phyloP scores from a whole-genome alignment of 2,113 vertebrate genomes.

The Mesoclemmys tuberculata region DNA sequence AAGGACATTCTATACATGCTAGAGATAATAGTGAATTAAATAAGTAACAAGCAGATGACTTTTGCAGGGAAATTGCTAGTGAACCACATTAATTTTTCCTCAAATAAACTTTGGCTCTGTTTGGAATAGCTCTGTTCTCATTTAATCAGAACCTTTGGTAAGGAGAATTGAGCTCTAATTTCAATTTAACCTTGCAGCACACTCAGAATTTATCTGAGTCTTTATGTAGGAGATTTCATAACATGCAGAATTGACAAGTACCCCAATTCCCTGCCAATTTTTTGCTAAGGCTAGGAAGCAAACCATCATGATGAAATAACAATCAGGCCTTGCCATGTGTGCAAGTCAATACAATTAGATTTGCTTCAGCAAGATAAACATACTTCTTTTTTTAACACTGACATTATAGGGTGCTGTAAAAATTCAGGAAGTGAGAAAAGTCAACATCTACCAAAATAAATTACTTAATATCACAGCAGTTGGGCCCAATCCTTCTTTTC shows the following conservation, averaged over 20 bases:
- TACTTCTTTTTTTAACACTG: neutral
- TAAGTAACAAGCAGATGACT: conserved; percentile 65
- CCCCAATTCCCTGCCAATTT: neutral
- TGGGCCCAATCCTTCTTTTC: neutral
- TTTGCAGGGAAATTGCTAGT: conserved; percentile 65
- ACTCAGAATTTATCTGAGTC: neutral
- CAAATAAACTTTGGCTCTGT: conserved; percentile 61
- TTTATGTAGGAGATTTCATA: neutral
- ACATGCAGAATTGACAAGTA: neutral
- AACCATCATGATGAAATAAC: neutral
- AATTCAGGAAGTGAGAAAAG: neutral
- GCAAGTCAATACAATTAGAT: neutral
- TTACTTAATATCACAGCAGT: neutral
- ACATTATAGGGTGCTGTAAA: neutral
- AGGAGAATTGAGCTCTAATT: neutral
- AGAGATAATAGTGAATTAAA: conserved; percentile 63
- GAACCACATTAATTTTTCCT: conserved; percentile 65
- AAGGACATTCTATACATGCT: conserved; percentile 48
- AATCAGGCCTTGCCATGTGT: neutral
- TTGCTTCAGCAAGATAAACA: neutral
- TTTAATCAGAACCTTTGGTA: conserved; percentile 34
- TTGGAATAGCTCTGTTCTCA: conserved; percentile 49
- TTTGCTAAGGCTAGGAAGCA: neutral
- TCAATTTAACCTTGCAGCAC: conserved; percentile 5
- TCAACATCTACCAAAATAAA: neutral